Evolutionary conservation across 1,140 invertebrate genomes (phyloP), one percentile per base, ranked within the genome.

Genomic region (Drosophila pectinifera): DNA sequence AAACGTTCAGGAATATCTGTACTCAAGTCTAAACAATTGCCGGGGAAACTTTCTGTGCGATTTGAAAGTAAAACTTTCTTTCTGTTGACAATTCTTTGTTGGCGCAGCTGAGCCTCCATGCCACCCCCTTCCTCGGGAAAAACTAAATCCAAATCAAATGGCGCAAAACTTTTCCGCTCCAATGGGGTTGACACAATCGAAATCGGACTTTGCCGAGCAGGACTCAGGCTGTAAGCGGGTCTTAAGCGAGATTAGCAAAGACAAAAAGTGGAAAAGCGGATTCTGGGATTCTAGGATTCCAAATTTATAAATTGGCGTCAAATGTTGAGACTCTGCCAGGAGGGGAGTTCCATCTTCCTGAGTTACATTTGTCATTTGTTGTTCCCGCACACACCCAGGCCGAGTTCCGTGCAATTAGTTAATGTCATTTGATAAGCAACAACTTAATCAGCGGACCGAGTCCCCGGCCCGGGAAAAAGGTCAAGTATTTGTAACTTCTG

Each of bases 291-390:
- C 16, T 7, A 20, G 42, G 57, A 89, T 80, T 89, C 77, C 67
- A 89, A 89, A 89, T 89, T 89, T 89, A 89, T 89, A 89, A 89
- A 89, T 84, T 79, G 61, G 76, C 83, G 76, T 76, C 75, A 82
- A 88, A 81, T 81, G 79, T 68, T 73, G 26, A 36, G n/a, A 36
- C 31, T 36, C n/a, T 7, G 5, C 2, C 0, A n/a, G 49, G 13
- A 20, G 31, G 14, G 22, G 2, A 41, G 22, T 38, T 4, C 18
- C 10, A 16, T 34, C 34, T n/a, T 10, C 56, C 14, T 48, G 59
- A 41, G 58, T 73, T 43, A 74, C 61, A 85, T 85, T 82, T 85
- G 69, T 83, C 82, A 88, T n/a, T n/a, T 51, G 39, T 76, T 67
- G 28, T 63, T 46, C 51, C 49, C 43, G 31, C 70, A 73, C 68